These are phyloP conservation scores for Odontesthes bonariensis DNA, from an alignment of 2,113 vertebrate genomes.

Conservation along the genomic window DNA sequence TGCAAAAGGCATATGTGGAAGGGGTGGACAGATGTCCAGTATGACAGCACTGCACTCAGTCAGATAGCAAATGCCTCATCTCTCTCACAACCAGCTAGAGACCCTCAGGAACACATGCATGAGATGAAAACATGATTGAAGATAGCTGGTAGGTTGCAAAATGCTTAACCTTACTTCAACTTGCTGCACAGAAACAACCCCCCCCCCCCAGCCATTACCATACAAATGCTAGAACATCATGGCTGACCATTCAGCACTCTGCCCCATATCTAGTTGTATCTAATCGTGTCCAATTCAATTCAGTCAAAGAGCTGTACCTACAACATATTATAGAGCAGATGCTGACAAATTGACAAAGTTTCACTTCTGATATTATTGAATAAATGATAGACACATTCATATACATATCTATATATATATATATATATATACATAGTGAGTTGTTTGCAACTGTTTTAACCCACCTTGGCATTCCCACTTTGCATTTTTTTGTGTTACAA, in stretches of 20 bases:
- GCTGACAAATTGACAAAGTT: not conserved
- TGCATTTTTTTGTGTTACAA: too few relatives aligned
- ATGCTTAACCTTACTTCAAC: not conserved
- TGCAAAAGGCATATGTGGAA: conserved; percentile 8
- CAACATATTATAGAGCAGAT: not conserved
- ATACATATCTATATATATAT: too few relatives aligned
- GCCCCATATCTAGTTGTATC: not conserved
- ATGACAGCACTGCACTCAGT: conserved; percentile 6
- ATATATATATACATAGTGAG: too few relatives aligned
- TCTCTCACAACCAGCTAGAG: conserved; percentile 34
- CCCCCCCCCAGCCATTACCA: too few relatives aligned
- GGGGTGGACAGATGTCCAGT: conserved; percentile 24
- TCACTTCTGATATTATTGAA: not conserved
- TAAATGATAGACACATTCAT: not conserved
- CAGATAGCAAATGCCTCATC: conserved; percentile 34
- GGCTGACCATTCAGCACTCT: not conserved
- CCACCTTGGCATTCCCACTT: too few relatives aligned
- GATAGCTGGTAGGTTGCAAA: conserved; percentile 9
- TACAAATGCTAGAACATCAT: not conserved
- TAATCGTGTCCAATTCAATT: not conserved
- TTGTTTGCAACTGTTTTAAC: too few relatives aligned
- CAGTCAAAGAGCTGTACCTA: not conserved
- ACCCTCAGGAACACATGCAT: conserved; percentile 8
- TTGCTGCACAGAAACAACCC: not conserved
- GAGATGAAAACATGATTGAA: conserved; percentile 19